Conservation (phyloP, 2,113 vertebrate species). For the Oreochromis tanganicae region DNA sequence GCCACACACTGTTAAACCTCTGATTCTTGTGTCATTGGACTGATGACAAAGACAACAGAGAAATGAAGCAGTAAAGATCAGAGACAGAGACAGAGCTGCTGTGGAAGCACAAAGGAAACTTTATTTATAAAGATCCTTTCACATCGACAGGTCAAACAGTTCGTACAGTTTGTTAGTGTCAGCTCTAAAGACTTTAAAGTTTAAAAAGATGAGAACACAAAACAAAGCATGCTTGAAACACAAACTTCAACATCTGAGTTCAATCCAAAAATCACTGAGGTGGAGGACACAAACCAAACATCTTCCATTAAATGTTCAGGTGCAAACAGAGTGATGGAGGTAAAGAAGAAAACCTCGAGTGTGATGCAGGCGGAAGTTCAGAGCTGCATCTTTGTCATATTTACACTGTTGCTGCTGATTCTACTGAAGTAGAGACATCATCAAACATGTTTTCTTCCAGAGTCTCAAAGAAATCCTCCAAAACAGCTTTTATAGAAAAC, state of each 20-base stretch:
- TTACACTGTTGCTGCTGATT: not conserved
- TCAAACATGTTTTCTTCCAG: not conserved
- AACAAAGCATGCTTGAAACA: not conserved
- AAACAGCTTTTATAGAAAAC: not conserved
- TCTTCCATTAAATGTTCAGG: accelerated
- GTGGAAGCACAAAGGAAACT: not conserved
- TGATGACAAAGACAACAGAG: too few species aligned
- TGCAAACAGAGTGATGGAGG: not conserved
- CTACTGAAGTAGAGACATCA: not conserved
- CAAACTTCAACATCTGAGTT: not conserved
- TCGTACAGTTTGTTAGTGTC: not conserved
- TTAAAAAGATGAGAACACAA: not conserved
- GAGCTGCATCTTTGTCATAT: not conserved
- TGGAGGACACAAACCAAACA: not conserved
- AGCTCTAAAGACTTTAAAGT: accelerated
- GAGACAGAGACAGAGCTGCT: too few species aligned
- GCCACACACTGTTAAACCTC: too few species aligned
- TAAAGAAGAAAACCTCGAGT: not conserved
- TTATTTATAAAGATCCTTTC: not conserved
- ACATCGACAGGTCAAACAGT: not conserved
- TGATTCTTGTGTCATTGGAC: too few species aligned
- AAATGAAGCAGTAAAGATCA: too few species aligned
- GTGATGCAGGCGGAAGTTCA: not conserved
- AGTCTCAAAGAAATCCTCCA: not conserved
- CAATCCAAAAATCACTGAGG: too few species aligned